phyloP scores from a whole-genome alignment of 2,113 vertebrate species.

The Paramormyrops kingsleyae region DNA sequence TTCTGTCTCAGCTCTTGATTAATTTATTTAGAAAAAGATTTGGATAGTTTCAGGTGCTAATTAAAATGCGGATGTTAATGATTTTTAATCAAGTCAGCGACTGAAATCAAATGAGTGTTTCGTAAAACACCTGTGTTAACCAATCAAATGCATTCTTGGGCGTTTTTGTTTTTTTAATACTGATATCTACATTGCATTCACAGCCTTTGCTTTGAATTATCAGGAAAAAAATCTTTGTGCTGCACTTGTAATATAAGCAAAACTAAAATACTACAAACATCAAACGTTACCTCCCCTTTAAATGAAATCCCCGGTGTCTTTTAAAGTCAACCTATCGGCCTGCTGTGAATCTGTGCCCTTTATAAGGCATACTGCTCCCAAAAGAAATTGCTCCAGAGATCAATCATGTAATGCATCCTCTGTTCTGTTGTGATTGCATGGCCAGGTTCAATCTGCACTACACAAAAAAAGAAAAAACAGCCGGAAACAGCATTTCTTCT shows the following conservation, averaged over 20 bases:
- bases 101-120: not conserved
- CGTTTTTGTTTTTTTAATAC: not conserved
- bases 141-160: not conserved
- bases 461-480: not conserved
- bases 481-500: not conserved
- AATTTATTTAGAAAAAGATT: not conserved
- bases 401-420: not conserved
- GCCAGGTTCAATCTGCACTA: constrained; percentile 1
- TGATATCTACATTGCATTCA: not conserved
- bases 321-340: not conserved
- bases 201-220: not conserved
- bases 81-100: not conserved
- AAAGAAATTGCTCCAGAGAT: not conserved
- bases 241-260: not conserved
- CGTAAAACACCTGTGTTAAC: not conserved
- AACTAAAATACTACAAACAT: not conserved
- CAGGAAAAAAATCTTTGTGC: not conserved
- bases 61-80: not conserved
- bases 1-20: not conserved
- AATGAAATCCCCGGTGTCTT: not conserved
- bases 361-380: not conserved
- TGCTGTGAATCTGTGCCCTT: not conserved
- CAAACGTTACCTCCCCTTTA: not conserved
- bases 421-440: not conserved
- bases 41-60: not conserved